Conservation (phyloP, 2,888 invertebrate species). For the Bombylius discolor region DNA sequence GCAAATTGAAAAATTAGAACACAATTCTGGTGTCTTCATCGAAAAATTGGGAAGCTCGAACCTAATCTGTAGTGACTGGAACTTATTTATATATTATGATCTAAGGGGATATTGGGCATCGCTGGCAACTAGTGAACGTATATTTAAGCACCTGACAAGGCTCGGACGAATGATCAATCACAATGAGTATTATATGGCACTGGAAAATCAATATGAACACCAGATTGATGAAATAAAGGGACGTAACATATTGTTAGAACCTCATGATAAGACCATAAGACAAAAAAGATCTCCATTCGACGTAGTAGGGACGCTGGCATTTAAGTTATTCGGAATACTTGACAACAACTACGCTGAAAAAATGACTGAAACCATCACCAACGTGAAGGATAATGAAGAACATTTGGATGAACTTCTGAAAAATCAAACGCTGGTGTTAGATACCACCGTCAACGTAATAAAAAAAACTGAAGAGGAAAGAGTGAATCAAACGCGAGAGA, state of each 20-base stretch:
- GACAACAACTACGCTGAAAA: neutral
- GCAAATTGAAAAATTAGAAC: too few species aligned
- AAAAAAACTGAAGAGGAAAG: neutral
- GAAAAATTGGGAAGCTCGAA: too few species aligned
- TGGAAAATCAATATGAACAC: too few species aligned
- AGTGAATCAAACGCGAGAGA: too few species aligned
- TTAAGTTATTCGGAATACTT: neutral
- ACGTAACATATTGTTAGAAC: neutral
- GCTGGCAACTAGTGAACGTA: too few species aligned
- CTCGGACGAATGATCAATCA: too few species aligned
- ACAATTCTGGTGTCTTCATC: too few species aligned
- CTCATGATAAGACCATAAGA: neutral
- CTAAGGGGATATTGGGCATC: too few species aligned
- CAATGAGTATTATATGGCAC: too few species aligned
- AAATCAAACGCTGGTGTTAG: neutral
- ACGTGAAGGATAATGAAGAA: neutral
- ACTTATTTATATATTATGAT: too few species aligned
- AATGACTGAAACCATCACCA: neutral
- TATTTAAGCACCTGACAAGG: too few species aligned
- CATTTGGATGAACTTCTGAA: neutral
- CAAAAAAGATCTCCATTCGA: conserved; percentile 1
- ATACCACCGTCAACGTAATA: neutral
- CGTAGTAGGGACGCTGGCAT: neutral
- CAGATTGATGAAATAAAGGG: neutral
- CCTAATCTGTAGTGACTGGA: too few species aligned